Evolutionary conservation across 2,113 vertebrate species (phyloP).

Genomic region (Sinocyclocheilus maitianheensis): DNA sequence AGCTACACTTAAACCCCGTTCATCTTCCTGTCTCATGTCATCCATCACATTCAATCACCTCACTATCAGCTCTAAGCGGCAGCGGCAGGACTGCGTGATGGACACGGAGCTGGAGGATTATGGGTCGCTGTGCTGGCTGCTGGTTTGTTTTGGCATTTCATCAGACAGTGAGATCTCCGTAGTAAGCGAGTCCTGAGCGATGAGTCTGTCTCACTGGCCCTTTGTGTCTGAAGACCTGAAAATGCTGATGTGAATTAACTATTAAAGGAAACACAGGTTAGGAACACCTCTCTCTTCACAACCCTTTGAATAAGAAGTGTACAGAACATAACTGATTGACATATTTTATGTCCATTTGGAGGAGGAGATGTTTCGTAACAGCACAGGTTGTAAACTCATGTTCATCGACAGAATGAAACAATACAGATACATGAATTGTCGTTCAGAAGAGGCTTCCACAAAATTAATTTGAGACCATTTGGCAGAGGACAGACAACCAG

Average conservation of each 20-base stretch:
- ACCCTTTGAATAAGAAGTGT: not conserved
- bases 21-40: conserved; percentile 49
- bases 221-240: conserved; percentile 57
- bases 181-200: conserved; percentile 18
- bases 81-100: conserved; percentile 7
- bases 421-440: not conserved
- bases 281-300: not conserved
- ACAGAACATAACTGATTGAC: conserved; percentile 30
- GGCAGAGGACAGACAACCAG: not conserved
- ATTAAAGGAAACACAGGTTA: conserved; percentile 52
- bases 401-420: conserved; percentile 23
- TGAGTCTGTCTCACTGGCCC: conserved; percentile 28
- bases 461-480: not conserved
- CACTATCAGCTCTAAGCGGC: conserved; percentile 22
- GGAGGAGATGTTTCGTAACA: conserved; percentile 51
- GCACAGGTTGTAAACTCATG: conserved; percentile 51
- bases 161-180: conserved; percentile 14
- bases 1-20: conserved; percentile 44
- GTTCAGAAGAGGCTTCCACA: conserved; percentile 9
- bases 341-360: conserved; percentile 63
- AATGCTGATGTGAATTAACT: conserved; percentile 64
- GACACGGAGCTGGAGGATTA: conserved; percentile 26
- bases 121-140: conserved; percentile 11
- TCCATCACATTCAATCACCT: conserved; percentile 24
- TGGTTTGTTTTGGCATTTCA: conserved; percentile 43